Base-by-base conservation (phyloP, 1,140 invertebrate genomes). In the Saxidomus purpurata region DNA sequence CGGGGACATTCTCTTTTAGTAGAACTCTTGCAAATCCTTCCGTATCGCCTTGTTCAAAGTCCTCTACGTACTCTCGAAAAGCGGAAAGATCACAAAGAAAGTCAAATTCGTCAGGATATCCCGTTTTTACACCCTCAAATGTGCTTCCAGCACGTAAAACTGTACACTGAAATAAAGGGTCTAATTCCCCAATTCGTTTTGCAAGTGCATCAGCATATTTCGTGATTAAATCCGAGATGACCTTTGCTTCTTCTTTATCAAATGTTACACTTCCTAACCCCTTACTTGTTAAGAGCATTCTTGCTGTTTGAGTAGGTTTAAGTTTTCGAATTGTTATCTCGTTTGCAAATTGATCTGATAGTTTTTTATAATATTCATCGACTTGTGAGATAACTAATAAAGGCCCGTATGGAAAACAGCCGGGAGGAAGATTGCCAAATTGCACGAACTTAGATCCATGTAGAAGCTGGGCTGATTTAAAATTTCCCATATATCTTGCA, bases 101-200 rank as follows among this genome's bases (percentile, higher is more conserved):
- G 59, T 86, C 84, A 28, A 86, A 86, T 34, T 86, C 84, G 59
- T 86, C 69, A 8, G 84, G 84, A 74, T 86, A 86, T 52, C 84
- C 84, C 9, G 47, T 31, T 76, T 86, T 86, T n/a, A 86, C 84
- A 2, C 40, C 61, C 59, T 86, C 84, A 31, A 31, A 52, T 34
- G 49, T 76, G 38, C 84, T 86, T 1, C 84, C 84, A 4, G 84
- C 84, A 38, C 67, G 40, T 28, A 86, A 19, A 19, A 86, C 28
- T 40, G 25, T 55, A 38, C 84, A 74, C 28, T 36, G 25, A 59
- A 86, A 86, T 25, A 77, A 8, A 25, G 84, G 84, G 31, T 77
- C 71, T 13, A 86, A 13, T 61, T 86, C 84, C 13, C 71, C 47
- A 0, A 86, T 43, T 17, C 69, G n/a, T 4, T 34, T 40, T 22